Conservation (phyloP, 2,113 vertebrate species). For the Sialia sialis region DNA sequence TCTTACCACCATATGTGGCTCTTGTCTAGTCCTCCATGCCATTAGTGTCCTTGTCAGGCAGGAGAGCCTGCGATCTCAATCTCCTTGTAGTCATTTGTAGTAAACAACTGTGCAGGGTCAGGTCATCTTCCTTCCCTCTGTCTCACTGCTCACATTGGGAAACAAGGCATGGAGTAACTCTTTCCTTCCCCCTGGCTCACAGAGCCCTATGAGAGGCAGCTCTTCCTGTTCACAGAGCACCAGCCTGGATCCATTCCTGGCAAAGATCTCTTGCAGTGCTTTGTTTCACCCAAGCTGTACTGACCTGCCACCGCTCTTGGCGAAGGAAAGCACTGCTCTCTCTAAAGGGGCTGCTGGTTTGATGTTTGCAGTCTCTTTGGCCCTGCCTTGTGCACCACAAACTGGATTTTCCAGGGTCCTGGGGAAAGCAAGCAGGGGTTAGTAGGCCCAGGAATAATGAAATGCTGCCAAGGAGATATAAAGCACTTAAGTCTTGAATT, state of each 20-base stretch:
- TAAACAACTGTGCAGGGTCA: neutral
- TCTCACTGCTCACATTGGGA: neutral
- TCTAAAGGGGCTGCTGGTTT: neutral
- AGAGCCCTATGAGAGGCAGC: rapidly evolving
- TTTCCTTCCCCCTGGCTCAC: neutral
- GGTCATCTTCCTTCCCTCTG: neutral
- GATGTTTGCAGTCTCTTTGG: neutral
- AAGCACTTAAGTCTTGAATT: neutral
- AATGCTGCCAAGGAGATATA: constrained; percentile 4
- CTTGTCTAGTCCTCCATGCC: neutral
- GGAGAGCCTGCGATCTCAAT: neutral
- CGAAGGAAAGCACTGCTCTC: neutral
- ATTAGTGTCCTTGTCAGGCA: neutral
- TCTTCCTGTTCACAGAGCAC: neutral
- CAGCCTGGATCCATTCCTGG: neutral
- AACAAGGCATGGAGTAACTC: neutral
- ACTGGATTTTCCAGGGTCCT: neutral
- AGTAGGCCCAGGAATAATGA: neutral
- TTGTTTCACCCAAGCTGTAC: neutral
- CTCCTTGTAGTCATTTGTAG: neutral
- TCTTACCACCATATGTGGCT: neutral
- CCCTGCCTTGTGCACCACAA: neutral
- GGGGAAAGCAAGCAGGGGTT: neutral
- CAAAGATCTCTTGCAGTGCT: neutral
- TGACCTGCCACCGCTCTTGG: neutral